Base-by-base conservation (phyloP, 2,113 vertebrate species). In the Setophaga petechia region DNA sequence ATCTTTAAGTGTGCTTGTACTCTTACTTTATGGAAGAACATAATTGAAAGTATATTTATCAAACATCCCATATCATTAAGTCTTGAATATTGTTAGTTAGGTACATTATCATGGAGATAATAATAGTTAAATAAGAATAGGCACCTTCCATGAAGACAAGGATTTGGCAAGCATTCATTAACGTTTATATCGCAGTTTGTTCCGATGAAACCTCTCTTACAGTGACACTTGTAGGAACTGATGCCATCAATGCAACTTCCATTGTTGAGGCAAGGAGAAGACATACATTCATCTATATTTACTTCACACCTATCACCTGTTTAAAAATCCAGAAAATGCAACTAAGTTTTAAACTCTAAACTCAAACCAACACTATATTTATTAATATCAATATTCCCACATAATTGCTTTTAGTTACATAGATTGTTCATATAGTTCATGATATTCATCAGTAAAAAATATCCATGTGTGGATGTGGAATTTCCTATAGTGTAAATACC, bases 141-240 rank as follows among this genome's bases (percentile, higher is more conserved):
- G 27, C 27, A 97, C 98, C 98, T 98, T 98, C 98, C 98, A 81
- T 98, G 98, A 95, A 98, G 97, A 98, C 98, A 99, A 89, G 98
- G 98, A 71, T 96, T 97, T 94, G 98, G 98, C 92, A 95, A 77
- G 94, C 98, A 99, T 93, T 99, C 98, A 63, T 98, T 97, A 96
- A 95, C 91, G 96, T 98, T 97, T 89, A 67, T 96, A 93, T 98
- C 98, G 33, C 98, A 99, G 95, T 96, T 95, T 78, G 83, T 93
- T 82, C 98, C 98, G 2, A 73, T 94, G 96, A 99, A 98, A 59
- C 98, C 98, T 76, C 90, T 95, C 57, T 90, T 95, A 90, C 98
- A 98, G 83, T 97, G 80, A 93, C 98, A 99, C 71, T 90, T 96
- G 77, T 98, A 99, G 96, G 88, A 98, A 97, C 67, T 90, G 62